Evolutionary conservation across 2,888 invertebrate genomes (phyloP).

Genomic region (Parnassius apollo): DNA sequence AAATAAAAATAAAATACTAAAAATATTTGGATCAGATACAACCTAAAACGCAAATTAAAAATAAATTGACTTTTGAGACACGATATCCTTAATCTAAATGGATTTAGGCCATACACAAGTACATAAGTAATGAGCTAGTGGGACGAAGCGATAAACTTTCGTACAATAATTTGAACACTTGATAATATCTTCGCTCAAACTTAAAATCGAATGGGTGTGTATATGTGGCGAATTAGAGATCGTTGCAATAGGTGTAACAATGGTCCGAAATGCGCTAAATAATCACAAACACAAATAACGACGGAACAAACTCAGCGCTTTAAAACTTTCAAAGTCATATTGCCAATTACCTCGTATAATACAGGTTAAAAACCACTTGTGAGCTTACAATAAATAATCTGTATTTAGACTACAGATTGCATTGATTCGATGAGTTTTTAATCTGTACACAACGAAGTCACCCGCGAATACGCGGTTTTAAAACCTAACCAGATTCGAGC

Average conservation of each 20-base stretch:
- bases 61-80: constrained; percentile 25
- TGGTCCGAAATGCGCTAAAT: constrained; percentile 16
- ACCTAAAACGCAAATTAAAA: constrained; percentile 20
- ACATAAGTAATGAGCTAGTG: constrained; percentile 14
- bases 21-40: constrained; percentile 18
- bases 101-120: constrained; percentile 21
- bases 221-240: constrained; percentile 19
- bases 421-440: constrained; percentile 3
- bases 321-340: constrained; percentile 6
- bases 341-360: neutral
- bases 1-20: constrained; percentile 16
- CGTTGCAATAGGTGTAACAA: constrained; percentile 10
- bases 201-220: constrained; percentile 3
- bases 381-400: constrained; percentile 8
- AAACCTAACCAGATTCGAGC: constrained; percentile 52
- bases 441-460: constrained; percentile 14
- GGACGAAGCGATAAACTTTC: constrained; percentile 11
- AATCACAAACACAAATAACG: constrained; percentile 21
- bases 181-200: constrained; percentile 1
- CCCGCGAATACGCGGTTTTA: constrained; percentile 21
- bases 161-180: constrained; percentile 16
- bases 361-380: constrained; percentile 21
- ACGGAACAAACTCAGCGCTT: neutral
- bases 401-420: neutral
- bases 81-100: constrained; percentile 20